Evolutionary conservation across 2,888 invertebrate species (phyloP).

Genomic region (Tiliacea citrago): DNA sequence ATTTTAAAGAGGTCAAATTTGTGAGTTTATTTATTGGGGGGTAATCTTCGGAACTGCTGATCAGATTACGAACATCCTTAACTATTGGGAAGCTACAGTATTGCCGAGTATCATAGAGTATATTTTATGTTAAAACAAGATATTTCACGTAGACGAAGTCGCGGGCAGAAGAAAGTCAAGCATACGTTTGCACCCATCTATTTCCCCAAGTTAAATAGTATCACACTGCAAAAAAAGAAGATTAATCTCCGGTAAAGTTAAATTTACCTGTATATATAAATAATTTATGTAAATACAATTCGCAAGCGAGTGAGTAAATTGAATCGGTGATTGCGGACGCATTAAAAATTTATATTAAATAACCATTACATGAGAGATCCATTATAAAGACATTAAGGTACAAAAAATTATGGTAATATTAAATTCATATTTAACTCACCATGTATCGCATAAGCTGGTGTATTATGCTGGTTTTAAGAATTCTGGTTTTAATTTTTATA

Average conservation of each 20-base stretch:
- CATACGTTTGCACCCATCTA: neutral
- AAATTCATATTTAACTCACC: slow-evolving; percentile 48
- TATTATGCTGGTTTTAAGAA: slow-evolving; percentile 55
- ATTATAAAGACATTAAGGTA: slow-evolving; percentile 61
- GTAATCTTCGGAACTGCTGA: neutral
- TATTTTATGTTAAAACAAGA: neutral
- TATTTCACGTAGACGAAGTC: neutral
- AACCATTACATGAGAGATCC: slow-evolving; percentile 33
- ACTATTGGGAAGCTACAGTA: neutral
- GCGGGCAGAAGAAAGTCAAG: neutral
- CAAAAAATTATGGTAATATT: slow-evolving; percentile 28
- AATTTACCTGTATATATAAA: slow-evolving; percentile 21
- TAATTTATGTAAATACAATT: slow-evolving; percentile 46
- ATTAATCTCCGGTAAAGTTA: slow-evolving; percentile 3
- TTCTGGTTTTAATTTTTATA: slow-evolving; percentile 55
- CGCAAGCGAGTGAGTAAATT: slow-evolving; percentile 33
- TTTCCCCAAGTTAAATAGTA: neutral
- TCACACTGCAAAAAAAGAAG: neutral
- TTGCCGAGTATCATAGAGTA: neutral
- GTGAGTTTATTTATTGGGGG: neutral
- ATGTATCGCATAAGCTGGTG: slow-evolving; percentile 27
- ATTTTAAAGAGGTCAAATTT: neutral
- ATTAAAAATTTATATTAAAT: slow-evolving; percentile 51
- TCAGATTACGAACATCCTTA: neutral
- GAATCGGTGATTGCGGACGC: slow-evolving; percentile 34